Percentiles rank a stretch among this genome's conserved stretches.
These are phyloP conservation scores for Matsumurasca onukii DNA, from an alignment of 1,140 invertebrate genomes.

Conservation along the genomic window DNA sequence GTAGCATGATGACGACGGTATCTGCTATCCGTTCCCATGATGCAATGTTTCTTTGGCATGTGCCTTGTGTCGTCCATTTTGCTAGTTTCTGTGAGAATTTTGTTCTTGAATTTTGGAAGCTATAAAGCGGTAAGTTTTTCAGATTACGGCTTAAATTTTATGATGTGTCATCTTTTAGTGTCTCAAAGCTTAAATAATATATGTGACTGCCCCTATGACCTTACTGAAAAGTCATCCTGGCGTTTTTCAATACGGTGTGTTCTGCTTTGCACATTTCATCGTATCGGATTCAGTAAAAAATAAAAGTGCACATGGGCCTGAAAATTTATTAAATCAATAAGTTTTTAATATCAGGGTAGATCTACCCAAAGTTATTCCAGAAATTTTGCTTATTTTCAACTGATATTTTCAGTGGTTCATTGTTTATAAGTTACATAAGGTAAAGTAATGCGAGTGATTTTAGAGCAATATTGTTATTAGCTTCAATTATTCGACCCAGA, in stretches of 20 bases:
- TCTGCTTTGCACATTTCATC: constrained; percentile 16
- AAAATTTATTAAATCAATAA: constrained; percentile 21
- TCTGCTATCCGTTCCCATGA: constrained; percentile 48
- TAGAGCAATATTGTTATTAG: background rate
- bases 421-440: constrained; percentile 1
- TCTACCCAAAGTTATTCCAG: no score
- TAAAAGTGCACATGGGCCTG: constrained; percentile 21
- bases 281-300: constrained; percentile 13
- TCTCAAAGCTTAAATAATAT: no score
- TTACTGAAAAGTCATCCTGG: no score
- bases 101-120: constrained; percentile 58
- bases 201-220: no score
- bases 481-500: no score
- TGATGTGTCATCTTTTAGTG: background rate
- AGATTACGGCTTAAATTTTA: background rate
- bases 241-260: constrained; percentile 3
- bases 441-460: background rate
- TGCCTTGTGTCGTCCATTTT: constrained; percentile 68
- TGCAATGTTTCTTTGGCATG: constrained; percentile 63
- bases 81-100: constrained; percentile 62
- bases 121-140: constrained; percentile 31
- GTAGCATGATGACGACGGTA: constrained; percentile 18
- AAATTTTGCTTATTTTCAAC: no score
- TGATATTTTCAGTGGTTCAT: no score
- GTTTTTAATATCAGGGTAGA: no score